Evolutionary conservation across 2,888 invertebrate genomes (phyloP).

Genomic region (Rhimphoctona megacephalus): DNA sequence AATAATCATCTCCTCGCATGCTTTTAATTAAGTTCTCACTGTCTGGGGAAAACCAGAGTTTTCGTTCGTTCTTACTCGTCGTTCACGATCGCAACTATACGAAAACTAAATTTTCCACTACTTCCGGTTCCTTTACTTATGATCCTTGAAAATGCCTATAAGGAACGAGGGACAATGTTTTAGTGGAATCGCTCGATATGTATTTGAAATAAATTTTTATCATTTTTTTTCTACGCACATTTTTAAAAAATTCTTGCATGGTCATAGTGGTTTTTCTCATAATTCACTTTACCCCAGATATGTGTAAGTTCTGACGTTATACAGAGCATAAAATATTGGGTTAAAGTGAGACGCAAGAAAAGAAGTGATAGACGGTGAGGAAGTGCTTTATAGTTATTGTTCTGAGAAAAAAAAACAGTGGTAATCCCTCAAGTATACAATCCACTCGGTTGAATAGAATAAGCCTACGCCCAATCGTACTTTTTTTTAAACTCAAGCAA

Average conservation of each 20-base stretch:
- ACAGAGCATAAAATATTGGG: not conserved
- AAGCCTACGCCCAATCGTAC: conserved; percentile 3
- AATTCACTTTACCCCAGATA: not conserved
- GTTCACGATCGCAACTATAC: conserved; percentile 44
- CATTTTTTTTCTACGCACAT: not conserved
- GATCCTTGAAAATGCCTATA: conserved; percentile 58
- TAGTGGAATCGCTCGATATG: not conserved
- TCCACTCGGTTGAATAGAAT: conserved; percentile 9
- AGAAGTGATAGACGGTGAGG: not conserved
- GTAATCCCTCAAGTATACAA: conserved; percentile 21
- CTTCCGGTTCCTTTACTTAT: conserved; percentile 76
- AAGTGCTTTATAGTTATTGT: conserved; percentile 20
- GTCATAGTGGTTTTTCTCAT: not conserved
- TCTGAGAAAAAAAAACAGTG: conserved; percentile 19
- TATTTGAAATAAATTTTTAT: not conserved
- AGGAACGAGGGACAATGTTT: not conserved
- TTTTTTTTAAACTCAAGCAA: conserved; percentile 26
- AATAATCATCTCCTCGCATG: conserved; percentile 84
- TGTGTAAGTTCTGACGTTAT: not conserved
- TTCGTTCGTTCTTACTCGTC: conserved; percentile 32
- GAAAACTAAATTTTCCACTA: conserved; percentile 54
- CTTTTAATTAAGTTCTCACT: conserved; percentile 84
- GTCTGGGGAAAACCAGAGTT: conserved; percentile 73
- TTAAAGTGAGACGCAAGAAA: not conserved
- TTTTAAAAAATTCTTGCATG: not conserved